Base-by-base conservation (phyloP, 2,797 vertebrate genomes). In the Acanthurus tractus region DNA sequence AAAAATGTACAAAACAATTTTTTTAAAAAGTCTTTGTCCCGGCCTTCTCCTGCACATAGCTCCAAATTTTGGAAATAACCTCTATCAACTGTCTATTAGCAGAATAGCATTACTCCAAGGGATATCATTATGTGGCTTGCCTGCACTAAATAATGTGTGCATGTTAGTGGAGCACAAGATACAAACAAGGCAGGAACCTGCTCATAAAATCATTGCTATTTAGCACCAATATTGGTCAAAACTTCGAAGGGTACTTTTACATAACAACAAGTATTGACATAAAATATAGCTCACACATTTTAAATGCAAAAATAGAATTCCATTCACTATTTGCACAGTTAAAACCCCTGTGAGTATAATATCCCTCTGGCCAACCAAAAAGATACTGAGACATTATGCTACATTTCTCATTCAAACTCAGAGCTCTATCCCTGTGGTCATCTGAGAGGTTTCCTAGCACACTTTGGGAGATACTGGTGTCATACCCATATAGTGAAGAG, bases 401-500 rank as follows among this genome's bases (percentile, higher is more conserved):
- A 25, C 25, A 25, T 25, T 25, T 3, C 40, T 78, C 69, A 63
- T 62, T 71, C 29, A 29, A 53, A 65, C 14, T 50, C 12, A 25
- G 14, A 69, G 18, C 23, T 61, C 6, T 23, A 48, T 48, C n/a
- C 34, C 50, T 38, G 18, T 68, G 29, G 70, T 85, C 53, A 71
- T 63, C 42, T 57, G 44, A 76, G 64, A 79, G 54, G 63, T 44
- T 52, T 54, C 29, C 40, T 67, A 42, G 6, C 69, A 71, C 75
- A 65, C 40, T 62, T 59, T 50, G 78, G 18, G 49, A 75, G 36
- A 71, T 74, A 62, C 36, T 67, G 53, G 58, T 73, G 65, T 83
- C 92, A 87, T 94, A 97, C 97, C 97, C 96, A 97, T 97, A 74
- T 97, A 97, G 75, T 92, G 95, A n/a, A 96, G 96, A 12, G 97